Base-by-base conservation (phyloP, 2,797 vertebrate species). In the Enoplosus armatus region DNA sequence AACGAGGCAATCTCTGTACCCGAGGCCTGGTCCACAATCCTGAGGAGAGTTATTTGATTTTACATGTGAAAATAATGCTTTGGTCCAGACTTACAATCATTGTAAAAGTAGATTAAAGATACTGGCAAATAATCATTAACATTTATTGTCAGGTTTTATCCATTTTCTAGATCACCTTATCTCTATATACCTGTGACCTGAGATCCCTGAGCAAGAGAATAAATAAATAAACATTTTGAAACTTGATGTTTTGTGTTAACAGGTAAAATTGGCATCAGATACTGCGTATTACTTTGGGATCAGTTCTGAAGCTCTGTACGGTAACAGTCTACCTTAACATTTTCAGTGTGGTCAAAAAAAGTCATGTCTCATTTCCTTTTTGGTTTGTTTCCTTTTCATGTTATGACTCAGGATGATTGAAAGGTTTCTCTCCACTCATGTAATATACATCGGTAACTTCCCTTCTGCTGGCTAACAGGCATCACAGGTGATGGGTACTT, bases 1-100 rank as follows among this genome's bases (percentile, higher is more conserved):
- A 99, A 98, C 0, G 96, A 97, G 39, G 96, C 97, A 1, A 98
- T 97, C 93, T 99, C 98, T 50, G 92, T 92, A 31, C 95, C 97
- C 14, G 89, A 93, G 18, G 94, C 95, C 56, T 97, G 97, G 81
- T 99, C 93, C 81, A 97, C 96, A 79, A 99, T 96, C 94, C 98
- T 99, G 86, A 3, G 75, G 24, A 82, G 1, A 67, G 29, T 20
- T 0, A 9, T 29, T 56, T 55, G 3, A 70, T 4, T 60, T 55
- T 4, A 70, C 5, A 72, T 1, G 26, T 69, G 3, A 43, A 63
- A 64, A 50, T 14, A 0, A 60, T 39, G 0, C 29, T 14, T 62
- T 39, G 18, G 2, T 2, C 4, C 11, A 65, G 8, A 59, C 10
- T 33, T 18, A 5, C 0, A 48, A 15, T 55, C n/a, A 47, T 10